These are phyloP conservation scores for Lasioglossum zephyrum DNA, from an alignment of 2,888 invertebrate species.

Conservation along the genomic window DNA sequence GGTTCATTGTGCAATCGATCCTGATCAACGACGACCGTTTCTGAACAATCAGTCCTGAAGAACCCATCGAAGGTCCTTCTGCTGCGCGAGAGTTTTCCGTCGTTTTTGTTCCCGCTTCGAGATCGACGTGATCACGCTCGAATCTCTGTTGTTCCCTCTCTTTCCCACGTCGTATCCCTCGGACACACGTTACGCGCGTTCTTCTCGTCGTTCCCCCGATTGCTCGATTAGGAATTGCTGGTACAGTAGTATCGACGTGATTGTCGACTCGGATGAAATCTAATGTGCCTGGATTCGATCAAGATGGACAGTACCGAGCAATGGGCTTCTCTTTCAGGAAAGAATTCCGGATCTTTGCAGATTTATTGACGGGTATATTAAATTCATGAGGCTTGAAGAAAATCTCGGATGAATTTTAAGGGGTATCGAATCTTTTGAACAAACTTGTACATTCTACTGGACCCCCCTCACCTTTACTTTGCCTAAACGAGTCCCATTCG, in stretches of 20 bases:
- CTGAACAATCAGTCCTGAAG: conserved; percentile 64
- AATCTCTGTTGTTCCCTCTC: conserved; percentile 38
- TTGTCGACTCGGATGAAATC: neutral
- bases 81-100: conserved; percentile 31
- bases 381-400: neutral
- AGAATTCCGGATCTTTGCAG: neutral
- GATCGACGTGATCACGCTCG: conserved; percentile 73
- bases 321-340: neutral
- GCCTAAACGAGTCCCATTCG: too few species aligned
- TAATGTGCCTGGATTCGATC: neutral
- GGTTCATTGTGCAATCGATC: conserved; percentile 50
- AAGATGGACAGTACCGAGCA: neutral
- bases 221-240: neutral
- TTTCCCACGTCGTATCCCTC: neutral
- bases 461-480: too few species aligned
- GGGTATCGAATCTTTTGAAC: too few species aligned
- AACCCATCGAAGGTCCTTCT: conserved; percentile 54
- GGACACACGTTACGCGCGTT: neutral
- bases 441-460: too few species aligned
- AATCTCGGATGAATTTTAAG: too few species aligned
- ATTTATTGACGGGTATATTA: neutral
- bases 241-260: neutral
- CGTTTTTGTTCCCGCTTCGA: conserved; percentile 54
- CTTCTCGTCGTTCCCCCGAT: neutral
- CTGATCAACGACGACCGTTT: conserved; percentile 42